A percentile compares a stretch with the other conserved stretches of the same genome.
Evolutionary conservation across 2,113 vertebrate genomes (phyloP).

Genomic region (Mustelus asterias): DNA sequence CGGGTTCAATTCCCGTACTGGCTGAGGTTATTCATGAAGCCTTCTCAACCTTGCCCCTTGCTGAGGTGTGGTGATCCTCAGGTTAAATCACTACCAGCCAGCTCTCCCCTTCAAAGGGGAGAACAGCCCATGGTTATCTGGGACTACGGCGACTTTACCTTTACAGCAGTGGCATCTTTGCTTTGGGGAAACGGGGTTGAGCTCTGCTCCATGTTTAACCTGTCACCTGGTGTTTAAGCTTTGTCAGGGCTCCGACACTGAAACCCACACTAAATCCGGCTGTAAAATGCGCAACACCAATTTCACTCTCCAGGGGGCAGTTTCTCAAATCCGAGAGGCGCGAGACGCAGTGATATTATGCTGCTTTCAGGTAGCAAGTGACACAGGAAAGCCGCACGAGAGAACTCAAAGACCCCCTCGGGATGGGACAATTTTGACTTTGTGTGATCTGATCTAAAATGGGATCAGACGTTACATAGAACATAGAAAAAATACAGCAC

Average conservation of each 20-base stretch:
- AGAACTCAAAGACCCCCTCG: not conserved
- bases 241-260: not conserved
- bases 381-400: not conserved
- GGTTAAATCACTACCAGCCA: no score
- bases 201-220: not conserved
- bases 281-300: not conserved
- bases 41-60: no score
- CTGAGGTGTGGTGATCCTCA: no score
- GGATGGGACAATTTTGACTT: not conserved
- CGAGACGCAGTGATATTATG: no score
- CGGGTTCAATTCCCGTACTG: no score
- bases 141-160: no score
- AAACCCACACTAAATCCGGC: no score
- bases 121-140: no score
- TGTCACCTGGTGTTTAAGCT: not conserved
- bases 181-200: not conserved
- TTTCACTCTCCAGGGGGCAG: not conserved
- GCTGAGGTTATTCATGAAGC: no score
- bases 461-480: no score
- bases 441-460: not conserved
- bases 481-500: no score
- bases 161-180: not conserved
- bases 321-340: not conserved
- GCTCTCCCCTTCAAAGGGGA: no score
- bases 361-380: not conserved